Evolutionary conservation across 2,797 vertebrate species (phyloP), one percentile per base, ranked within the genome.

Genomic region (Microtus obscurus): DNA sequence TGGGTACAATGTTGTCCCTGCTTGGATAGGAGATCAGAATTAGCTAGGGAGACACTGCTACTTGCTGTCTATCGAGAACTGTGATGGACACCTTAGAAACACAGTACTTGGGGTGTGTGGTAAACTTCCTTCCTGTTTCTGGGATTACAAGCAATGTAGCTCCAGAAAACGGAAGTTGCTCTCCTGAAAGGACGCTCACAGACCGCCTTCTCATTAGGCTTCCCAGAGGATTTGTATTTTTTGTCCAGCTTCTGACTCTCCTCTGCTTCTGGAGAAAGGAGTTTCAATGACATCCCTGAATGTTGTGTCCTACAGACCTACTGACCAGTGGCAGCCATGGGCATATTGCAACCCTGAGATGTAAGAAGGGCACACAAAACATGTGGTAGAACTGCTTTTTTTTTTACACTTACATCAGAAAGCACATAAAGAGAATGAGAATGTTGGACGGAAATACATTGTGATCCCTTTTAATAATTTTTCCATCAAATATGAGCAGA

Each of bases 321-420:
- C 31, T 69, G 27, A 48, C 40, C 31, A 29, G 29, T 40, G n/a
- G 16, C 14, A 27, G 73, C 82, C 19, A 51, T 48, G 61, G 93
- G 25, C 1, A 17, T 82, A 74, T 31, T 5, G 6, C 31, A 37
- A 12, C n/a, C 6, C 19, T 11, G 3, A 1, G 2, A 2, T 25
- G 4, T 31, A 34, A 43, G 40, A 87, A 53, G 51, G 8, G 14
- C 17, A 56, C 6, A 10, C 6, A 34, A 87, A 40, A 74, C 25
- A 87, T 2, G 17, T 65, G 11, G 4, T 25, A 13, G 71, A 91
- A 51, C 43, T 53, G 6, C 2, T 37, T 92, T 51, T 21, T 21
- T 61, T 63, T 1, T 13, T 7, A 1, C 21, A 78, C 6, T 74
- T 88, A 56, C 12, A 17, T 76, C 21, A 27, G 45, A 53, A 95